Evolutionary conservation across 2,113 vertebrate species (phyloP).

Genomic region (Actenoides hombroni): DNA sequence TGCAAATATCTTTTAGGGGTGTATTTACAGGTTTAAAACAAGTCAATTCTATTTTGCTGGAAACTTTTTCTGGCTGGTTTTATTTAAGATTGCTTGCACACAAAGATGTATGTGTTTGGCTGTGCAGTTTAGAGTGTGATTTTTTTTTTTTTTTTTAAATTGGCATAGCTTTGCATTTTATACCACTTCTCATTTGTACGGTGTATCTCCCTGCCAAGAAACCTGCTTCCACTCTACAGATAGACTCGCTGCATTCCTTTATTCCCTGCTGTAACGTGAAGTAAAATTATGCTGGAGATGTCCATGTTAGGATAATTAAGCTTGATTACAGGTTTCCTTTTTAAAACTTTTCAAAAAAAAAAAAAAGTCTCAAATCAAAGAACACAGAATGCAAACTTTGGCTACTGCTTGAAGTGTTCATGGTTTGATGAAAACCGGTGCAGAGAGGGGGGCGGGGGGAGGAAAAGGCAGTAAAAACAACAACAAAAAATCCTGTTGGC

Average conservation of each 20-base stretch:
- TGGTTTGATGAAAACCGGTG: neutral
- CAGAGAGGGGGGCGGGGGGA: fast-evolving
- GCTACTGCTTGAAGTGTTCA: neutral
- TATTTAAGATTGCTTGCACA: neutral
- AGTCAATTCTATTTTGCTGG: neutral
- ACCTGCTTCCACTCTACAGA: slow-evolving; percentile 17
- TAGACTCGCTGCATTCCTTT: neutral
- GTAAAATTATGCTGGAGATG: slow-evolving; percentile 9
- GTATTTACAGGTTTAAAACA: neutral
- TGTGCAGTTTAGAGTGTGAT: neutral
- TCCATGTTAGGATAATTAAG: neutral
- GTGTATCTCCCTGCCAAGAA: neutral
- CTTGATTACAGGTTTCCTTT: slow-evolving; percentile 31
- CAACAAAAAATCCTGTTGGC: neutral
- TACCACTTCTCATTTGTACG: neutral
- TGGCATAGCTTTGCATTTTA: neutral
- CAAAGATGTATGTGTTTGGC: neutral
- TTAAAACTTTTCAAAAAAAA: neutral
- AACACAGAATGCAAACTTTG: neutral
- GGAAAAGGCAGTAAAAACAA: neutral
- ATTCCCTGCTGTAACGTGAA: slow-evolving; percentile 15
- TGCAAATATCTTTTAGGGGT: neutral
- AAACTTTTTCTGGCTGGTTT: neutral
- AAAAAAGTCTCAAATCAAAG: neutral
- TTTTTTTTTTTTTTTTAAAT: slow-evolving; percentile 3